Evolutionary conservation across 2,113 vertebrate genomes (phyloP), one percentile per base, ranked within the genome.

Genomic region (Riparia riparia): DNA sequence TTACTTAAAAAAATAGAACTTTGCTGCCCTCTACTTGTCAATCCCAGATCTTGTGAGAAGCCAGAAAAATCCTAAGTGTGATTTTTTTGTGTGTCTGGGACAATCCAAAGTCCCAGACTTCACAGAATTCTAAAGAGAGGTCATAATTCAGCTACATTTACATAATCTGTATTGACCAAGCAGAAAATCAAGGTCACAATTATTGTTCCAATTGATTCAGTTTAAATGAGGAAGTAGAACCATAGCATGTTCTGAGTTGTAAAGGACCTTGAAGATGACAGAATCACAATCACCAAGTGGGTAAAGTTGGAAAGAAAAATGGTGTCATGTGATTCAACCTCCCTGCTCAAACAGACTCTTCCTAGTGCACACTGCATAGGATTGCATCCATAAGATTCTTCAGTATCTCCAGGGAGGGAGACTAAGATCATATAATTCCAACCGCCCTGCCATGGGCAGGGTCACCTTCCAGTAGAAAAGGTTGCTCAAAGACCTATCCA

Each of bases 1-100:
- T 22, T 25, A 44, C 31, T 94, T 74, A 79, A 96, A 95, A 95
- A 90, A 94, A 61, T 96, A 58, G 90, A 90, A 37, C 92, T 98
- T 96, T 98, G 97, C 97, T 98, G 97, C 97, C 98, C 97, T 94
- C 98, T 98, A 93, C 97, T 86, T 47, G 90, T 60, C 86, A 66
- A 24, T 53, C 26, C 20, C 80, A 93, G 90, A 96, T 8, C 91
- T 29, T 12, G 32, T 8, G 21, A 76, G 57, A 76, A 65, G 44
- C 66, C 9, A 19, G 29, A 45, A 90, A 89, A 74, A 66, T 6
- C 24, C 17, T 11, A 80, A 57, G 7, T 12, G 14, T 5, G 15
- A 37, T 37, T 37, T 37, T 37, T 37, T 37, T 37, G 37, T 37
- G 37, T 37, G 37, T 37, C 37, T 37, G 37, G 37, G 37, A 37